These are phyloP conservation scores for Harpegnathos saltator DNA, from an alignment of 1,140 invertebrate species.

Conservation along the genomic window DNA sequence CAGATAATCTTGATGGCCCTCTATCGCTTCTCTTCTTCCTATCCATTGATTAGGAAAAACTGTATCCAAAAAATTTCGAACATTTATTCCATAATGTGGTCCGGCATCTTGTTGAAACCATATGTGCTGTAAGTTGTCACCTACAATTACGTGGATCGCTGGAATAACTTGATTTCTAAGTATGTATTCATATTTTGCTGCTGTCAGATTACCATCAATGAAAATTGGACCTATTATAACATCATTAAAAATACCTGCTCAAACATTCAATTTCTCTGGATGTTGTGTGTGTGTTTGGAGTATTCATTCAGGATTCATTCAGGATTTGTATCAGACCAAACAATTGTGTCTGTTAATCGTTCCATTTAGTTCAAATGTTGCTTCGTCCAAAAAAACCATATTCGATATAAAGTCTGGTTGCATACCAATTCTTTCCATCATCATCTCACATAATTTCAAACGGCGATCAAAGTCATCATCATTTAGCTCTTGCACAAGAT, in stretches of 20 bases:
- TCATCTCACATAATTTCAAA: no score
- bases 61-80: neutral
- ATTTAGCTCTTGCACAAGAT: neutral
- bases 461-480: no score
- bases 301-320: neutral
- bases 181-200: neutral
- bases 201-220: neutral
- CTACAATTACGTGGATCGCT: neutral
- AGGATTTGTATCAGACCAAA: neutral
- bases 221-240: neutral
- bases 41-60: neutral
- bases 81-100: neutral
- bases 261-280: constrained; percentile 5
- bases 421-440: no score
- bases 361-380: neutral
- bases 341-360: neutral
- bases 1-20: neutral
- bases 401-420: no score
- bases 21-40: constrained; percentile 2
- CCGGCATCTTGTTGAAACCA: neutral
- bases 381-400: no score
- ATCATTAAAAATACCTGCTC: neutral
- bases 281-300: neutral
- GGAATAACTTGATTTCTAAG: neutral
- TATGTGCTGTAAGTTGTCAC: neutral